Percentiles rank a stretch among this genome's conserved stretches.
Conservation (phyloP, 2,888 invertebrate genomes). For the Drosophila peninsularis region DNA sequence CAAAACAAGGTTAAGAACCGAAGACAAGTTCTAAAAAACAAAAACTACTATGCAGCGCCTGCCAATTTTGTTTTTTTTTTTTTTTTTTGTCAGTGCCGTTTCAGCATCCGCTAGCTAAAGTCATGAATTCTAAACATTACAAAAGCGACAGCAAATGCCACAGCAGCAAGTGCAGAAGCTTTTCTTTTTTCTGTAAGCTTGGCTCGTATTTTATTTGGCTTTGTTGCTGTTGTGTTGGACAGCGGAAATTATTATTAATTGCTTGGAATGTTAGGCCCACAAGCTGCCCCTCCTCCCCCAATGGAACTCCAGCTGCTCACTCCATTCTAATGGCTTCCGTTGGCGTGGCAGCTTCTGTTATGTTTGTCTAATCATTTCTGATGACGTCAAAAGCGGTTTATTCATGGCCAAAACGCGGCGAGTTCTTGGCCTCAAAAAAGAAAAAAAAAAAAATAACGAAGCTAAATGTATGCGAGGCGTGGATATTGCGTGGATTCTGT, state of each 20-base stretch:
- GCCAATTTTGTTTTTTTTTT: conserved; percentile 4
- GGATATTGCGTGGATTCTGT: conserved; percentile 25
- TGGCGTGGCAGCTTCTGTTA: conserved; percentile 62
- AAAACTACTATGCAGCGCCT: conserved; percentile 9
- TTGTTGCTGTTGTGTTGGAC: conserved; percentile 35
- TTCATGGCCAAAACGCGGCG: conserved; percentile 70
- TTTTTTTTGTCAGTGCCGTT: conserved; percentile 12
- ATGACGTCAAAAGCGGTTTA: conserved; percentile 71
- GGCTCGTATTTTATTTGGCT: conserved; percentile 28
- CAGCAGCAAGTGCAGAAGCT: conserved; percentile 38
- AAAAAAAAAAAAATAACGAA: background rate
- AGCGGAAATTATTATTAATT: conserved; percentile 82
- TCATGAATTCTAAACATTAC: conserved; percentile 35
- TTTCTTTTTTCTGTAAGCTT: conserved; percentile 32
- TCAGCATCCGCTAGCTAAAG: conserved; percentile 54
- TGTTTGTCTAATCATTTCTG: conserved; percentile 58
- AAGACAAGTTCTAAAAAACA: background rate
- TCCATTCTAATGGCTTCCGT: conserved; percentile 73
- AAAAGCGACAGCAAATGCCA: conserved; percentile 11
- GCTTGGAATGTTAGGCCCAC: conserved; percentile 67
- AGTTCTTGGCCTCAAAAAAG: conserved; percentile 68
- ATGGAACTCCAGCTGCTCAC: background rate
- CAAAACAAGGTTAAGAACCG: background rate
- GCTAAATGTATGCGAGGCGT: conserved; percentile 8
- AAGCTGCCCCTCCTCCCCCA: conserved; percentile 17